Percentiles rank a stretch among this genome's conserved stretches.
Conservation (phyloP, 2,113 vertebrate genomes). For the Oncorhynchus gorbuscha region DNA sequence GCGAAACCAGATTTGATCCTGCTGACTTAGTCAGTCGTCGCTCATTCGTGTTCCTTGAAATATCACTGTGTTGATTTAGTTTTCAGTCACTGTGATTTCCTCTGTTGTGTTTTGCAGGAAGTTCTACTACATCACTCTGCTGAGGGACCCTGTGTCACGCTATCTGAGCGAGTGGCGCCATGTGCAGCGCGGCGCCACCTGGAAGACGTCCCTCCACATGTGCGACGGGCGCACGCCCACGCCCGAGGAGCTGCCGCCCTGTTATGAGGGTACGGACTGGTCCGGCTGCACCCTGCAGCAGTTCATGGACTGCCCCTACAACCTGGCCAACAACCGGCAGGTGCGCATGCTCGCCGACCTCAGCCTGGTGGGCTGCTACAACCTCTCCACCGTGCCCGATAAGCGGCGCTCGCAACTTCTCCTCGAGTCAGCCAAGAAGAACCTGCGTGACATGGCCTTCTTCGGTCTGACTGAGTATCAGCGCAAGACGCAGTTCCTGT, state of each 20-base stretch:
- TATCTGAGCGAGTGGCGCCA: slow-evolving; percentile 99
- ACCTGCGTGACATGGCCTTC: slow-evolving; percentile 98
- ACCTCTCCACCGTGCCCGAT: slow-evolving; percentile 95
- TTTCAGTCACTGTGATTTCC: not conserved
- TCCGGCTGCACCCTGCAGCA: slow-evolving; percentile 96
- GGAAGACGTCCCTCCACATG: slow-evolving; percentile 99
- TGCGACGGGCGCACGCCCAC: slow-evolving; percentile 96
- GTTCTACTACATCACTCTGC: slow-evolving; percentile 97
- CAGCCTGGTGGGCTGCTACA: slow-evolving; percentile 98
- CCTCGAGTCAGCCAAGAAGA: slow-evolving; percentile 96
- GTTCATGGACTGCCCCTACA: slow-evolving; percentile 99
- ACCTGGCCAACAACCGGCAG: slow-evolving; percentile 97
- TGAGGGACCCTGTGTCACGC: slow-evolving; percentile 94
- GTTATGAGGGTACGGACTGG: slow-evolving; percentile 97
- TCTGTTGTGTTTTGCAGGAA: slow-evolving; percentile 74
- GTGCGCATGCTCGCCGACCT: slow-evolving; percentile 97
- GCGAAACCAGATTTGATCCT: too few relatives aligned
- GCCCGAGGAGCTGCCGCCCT: slow-evolving; percentile 91
- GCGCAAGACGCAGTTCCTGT: slow-evolving; percentile 98
- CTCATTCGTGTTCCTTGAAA: too few relatives aligned
- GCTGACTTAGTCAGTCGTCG: too few relatives aligned
- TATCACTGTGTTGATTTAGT: not conserved
- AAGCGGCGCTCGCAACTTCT: slow-evolving; percentile 92
- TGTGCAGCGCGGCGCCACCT: slow-evolving; percentile 94
- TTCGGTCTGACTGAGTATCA: slow-evolving; percentile 98